Base-by-base conservation (phyloP, 1,140 invertebrate genomes). In the Neodiprion virginianus region DNA sequence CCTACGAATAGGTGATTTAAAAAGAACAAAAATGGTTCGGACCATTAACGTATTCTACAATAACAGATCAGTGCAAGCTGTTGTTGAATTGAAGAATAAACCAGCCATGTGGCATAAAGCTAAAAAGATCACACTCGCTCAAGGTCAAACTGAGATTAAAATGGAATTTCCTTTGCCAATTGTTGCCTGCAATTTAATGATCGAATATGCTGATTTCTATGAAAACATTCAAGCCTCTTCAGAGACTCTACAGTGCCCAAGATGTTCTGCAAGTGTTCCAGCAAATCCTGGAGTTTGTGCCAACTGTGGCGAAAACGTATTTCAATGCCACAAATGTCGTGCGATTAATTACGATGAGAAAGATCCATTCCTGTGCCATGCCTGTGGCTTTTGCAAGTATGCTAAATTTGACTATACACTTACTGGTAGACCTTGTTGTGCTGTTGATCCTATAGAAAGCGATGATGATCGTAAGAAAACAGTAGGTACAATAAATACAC, bases 281-380 rank as follows among this genome's bases (percentile, higher is more conserved):
- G 96, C 98, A 0, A 98, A 98, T 89, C 98, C 98, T 0, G 98
- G 98, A 1, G 97, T 99, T 0, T 99, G 98, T 85, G 94, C 94
- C 0, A 99, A 99, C 85, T 99, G 98, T 85, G 98, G 98, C 3
- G 98, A 99, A 86, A 99, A 99, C 87, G 98, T 99, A 0, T 99
- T 97, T 87, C 98, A 99, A 82, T 99, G 98, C 85, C 96, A 98
- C 87, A 99, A 99, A 88, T 99, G 97, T 89, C 93, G 96, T 14
- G 96, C 98, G 0, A 99, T 99, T 77, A 99, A 99, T 88, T 99
- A 99, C 88, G 98, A 99, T 86, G 98, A 99, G 86, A 98, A 99
- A 86, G 98, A 99, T 90, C 98, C 98, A 1, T 99, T 99, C 91
- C 88, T 99, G 12, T 99, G 98, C 86, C 98, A 99, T 88, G 95